Conservation (phyloP, 2,888 invertebrate species). For the Notocelia uddmanniana region DNA sequence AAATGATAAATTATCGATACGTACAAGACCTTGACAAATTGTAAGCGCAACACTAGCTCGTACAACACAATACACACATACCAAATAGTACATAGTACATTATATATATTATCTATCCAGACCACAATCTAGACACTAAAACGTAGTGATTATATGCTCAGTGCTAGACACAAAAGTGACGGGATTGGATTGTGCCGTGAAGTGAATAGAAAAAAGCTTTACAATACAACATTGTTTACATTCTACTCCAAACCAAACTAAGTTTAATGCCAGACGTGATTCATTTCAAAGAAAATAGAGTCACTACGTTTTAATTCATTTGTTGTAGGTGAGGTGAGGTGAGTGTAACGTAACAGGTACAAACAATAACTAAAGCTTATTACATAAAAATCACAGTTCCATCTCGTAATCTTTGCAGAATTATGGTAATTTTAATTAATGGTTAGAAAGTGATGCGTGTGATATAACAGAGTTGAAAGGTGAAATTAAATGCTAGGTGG, state of each 20-base stretch:
- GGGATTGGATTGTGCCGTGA: neutral
- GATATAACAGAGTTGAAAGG: constrained; percentile 78
- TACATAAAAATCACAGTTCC: constrained; percentile 42
- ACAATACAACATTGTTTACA: constrained; percentile 30
- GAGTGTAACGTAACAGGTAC: constrained; percentile 40
- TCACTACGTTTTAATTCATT: neutral
- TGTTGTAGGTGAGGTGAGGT: constrained; percentile 10
- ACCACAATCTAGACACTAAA: too few relatives aligned
- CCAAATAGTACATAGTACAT: too few relatives aligned
- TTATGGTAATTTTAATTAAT: constrained; percentile 56
- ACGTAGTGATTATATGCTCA: too few relatives aligned
- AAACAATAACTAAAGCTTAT: neutral
- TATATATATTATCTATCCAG: too few relatives aligned
- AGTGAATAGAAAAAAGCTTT: constrained; percentile 11
- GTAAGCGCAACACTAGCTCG: constrained; percentile 17
- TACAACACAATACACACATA: neutral
- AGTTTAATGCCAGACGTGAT: neutral
- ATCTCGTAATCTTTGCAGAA: constrained; percentile 45
- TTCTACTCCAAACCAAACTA: neutral
- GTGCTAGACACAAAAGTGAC: too few relatives aligned
- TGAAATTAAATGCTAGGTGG: constrained; percentile 70
- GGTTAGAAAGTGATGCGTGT: constrained; percentile 72
- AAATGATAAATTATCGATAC: constrained; percentile 14
- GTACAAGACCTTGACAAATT: neutral
- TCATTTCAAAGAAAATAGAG: too few relatives aligned